Percentiles rank a stretch among this genome's conserved stretches.
These are phyloP conservation scores for Wiebesia pumilae DNA, from an alignment of 1,140 invertebrate genomes.

Conservation along the genomic window DNA sequence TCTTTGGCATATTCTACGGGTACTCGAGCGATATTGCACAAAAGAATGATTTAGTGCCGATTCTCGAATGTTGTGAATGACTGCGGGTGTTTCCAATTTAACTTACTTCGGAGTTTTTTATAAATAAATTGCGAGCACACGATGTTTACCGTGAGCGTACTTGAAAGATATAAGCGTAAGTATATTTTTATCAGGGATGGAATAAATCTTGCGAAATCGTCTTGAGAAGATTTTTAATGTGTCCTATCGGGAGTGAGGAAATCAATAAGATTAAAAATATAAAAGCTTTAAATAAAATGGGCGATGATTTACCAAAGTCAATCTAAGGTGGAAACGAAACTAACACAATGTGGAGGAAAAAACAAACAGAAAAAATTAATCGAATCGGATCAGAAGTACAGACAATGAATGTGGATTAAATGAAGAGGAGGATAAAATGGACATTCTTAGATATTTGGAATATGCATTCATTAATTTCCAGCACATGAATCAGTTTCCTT, in stretches of 20 bases:
- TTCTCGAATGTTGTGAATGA: not conserved
- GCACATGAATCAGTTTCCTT: not conserved
- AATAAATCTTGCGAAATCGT: not conserved
- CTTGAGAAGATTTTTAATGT: not conserved
- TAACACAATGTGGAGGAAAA: not conserved
- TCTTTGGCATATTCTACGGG: not conserved
- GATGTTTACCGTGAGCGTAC: too few relatives aligned
- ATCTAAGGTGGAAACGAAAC: not conserved
- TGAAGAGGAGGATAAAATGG: not conserved
- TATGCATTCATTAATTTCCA: constrained; percentile 2
- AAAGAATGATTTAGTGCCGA: not conserved
- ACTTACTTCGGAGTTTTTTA: not conserved
- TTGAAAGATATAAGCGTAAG: too few relatives aligned
- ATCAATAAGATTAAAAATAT: constrained; percentile 2
- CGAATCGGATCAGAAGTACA: not conserved
- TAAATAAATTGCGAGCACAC: too few relatives aligned
- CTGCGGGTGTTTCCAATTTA: not conserved
- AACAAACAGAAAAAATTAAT: too few relatives aligned
- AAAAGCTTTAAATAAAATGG: constrained; percentile 7
- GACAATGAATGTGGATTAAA: constrained; percentile 46
- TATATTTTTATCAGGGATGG: not conserved
- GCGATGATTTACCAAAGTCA: constrained; percentile 13
- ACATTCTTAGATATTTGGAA: not conserved
- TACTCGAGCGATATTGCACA: not conserved
- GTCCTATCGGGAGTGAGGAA: not conserved